Conservation (phyloP, 2,113 vertebrate genomes). For the Cyanocitta stelleri region DNA sequence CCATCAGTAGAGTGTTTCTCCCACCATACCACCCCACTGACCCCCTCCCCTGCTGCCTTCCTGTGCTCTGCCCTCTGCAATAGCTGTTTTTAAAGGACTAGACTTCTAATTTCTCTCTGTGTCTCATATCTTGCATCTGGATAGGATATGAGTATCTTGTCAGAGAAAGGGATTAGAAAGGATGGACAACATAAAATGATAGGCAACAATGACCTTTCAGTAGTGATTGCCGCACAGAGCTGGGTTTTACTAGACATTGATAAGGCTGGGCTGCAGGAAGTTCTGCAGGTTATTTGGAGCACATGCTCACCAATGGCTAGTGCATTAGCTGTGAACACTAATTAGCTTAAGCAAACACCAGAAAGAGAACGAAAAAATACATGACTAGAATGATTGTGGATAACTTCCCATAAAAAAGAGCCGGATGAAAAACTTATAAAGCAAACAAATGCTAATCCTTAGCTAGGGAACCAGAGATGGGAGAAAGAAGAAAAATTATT, state of each 20-base stretch:
- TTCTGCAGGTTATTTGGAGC: not conserved
- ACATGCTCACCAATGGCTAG: not conserved
- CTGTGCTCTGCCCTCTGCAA: not conserved
- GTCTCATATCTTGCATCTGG: not conserved
- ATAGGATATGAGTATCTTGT: not conserved
- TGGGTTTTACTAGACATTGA: not conserved
- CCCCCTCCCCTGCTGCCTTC: accelerated
- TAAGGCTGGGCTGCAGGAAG: not conserved
- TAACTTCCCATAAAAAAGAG: not conserved
- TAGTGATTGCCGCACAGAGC: not conserved
- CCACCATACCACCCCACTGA: not conserved
- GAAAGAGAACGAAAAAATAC: not conserved
- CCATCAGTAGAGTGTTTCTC: not conserved
- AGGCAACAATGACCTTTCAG: not conserved
- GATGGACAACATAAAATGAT: not conserved
- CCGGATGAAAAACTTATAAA: not conserved
- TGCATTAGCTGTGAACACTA: not conserved
- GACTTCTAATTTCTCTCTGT: not conserved
- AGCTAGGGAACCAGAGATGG: not conserved
- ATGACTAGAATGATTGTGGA: not conserved
- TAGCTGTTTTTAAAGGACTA: not conserved
- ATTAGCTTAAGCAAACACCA: not conserved
- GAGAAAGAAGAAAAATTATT: not conserved
- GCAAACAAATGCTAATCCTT: not conserved
- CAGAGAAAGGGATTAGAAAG: not conserved